Conservation (phyloP, 2,113 vertebrate genomes). For the Kobus ellipsiprymnus region DNA sequence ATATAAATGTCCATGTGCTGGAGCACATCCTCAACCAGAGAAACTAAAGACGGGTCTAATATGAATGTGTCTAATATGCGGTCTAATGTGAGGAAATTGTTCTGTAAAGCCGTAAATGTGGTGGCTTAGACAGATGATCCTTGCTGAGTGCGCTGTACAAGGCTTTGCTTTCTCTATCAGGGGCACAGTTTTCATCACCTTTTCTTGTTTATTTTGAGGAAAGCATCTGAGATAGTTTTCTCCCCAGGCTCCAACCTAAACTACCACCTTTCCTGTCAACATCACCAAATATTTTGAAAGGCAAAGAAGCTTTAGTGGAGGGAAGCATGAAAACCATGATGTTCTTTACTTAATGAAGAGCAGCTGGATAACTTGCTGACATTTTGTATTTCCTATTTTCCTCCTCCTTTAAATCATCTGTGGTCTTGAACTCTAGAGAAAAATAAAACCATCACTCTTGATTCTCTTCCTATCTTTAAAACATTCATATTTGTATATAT, state of each 20-base stretch:
- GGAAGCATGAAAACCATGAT: not conserved
- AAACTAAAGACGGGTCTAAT: not conserved
- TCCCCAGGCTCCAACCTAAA: not conserved
- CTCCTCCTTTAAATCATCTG: not conserved
- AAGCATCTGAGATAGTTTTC: not conserved
- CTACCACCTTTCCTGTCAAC: not conserved
- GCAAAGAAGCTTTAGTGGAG: not conserved
- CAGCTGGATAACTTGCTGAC: not conserved
- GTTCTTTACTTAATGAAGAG: not conserved
- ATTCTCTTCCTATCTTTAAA: slow-evolving; percentile 19
- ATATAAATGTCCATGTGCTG: not conserved
- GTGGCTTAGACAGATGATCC: not conserved
- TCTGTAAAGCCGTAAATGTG: not conserved
- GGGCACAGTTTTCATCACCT: not conserved
- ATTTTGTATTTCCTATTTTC: not conserved
- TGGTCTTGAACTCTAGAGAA: not conserved
- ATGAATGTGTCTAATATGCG: not conserved
- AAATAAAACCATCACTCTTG: not conserved
- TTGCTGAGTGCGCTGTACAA: not conserved
- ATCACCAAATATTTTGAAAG: slow-evolving; percentile 14
- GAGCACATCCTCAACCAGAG: not conserved
- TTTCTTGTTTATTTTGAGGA: not conserved
- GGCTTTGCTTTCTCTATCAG: not conserved
- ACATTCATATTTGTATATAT: not conserved
- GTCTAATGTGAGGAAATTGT: not conserved